Percentiles rank a stretch among this genome's conserved stretches.
phyloP scores from a whole-genome alignment of 2,113 vertebrate genomes.

The Egretta garzetta region DNA sequence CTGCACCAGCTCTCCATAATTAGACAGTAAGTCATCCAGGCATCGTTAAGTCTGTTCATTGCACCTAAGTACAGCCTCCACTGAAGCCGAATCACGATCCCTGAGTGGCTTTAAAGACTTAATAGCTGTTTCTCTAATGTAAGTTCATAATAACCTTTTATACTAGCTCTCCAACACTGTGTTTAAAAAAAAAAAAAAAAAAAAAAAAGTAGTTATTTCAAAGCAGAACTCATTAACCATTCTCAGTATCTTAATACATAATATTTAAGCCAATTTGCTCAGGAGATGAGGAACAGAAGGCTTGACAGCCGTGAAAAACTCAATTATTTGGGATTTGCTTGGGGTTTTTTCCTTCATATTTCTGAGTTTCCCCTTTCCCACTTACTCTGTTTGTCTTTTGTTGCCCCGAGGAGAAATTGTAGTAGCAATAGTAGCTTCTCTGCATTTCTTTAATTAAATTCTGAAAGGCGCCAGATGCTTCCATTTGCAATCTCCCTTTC shows the following conservation, averaged over 20 bases:
- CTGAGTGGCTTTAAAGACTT: background rate
- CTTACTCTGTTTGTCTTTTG: conserved; percentile 1
- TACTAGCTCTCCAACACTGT: background rate
- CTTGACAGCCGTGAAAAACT: background rate
- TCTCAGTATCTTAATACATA: background rate
- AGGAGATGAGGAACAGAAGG: background rate
- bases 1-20: background rate
- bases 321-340: background rate
- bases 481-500: background rate
- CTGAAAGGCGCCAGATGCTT: conserved; percentile 33
- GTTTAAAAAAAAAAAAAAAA: background rate
- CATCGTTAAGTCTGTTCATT: background rate
- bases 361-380: background rate
- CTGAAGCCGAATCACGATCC: background rate
- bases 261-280: background rate
- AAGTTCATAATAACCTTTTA: background rate
- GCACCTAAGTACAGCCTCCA: background rate
- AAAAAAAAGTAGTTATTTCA: background rate
- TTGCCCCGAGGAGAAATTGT: conserved; percentile 2
- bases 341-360: background rate
- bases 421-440: conserved; percentile 22
- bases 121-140: background rate
- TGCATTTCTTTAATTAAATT: conserved; percentile 55
- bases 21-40: background rate
- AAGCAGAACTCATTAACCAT: background rate